phyloP scores from a whole-genome alignment of 2,888 invertebrate genomes.

The Microplitis manilae region DNA sequence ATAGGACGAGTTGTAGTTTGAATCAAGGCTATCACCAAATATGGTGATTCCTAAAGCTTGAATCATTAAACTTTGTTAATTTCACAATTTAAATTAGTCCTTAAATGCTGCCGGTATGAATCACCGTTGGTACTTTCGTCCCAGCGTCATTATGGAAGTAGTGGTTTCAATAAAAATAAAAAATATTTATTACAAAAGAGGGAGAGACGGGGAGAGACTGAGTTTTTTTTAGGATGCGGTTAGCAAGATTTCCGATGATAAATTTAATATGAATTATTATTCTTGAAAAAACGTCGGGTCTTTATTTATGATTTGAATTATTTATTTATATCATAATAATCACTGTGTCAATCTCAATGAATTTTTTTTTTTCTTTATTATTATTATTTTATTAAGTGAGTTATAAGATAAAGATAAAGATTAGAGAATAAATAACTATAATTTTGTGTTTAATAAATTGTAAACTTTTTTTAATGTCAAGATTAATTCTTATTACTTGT shows the following conservation, averaged over 20 bases:
- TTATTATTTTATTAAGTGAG: conserved; percentile 9
- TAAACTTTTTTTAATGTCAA: conserved; percentile 7
- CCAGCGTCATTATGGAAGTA: not conserved
- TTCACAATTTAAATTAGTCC: conserved; percentile 1
- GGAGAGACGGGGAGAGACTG: not conserved
- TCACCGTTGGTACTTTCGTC: not conserved
- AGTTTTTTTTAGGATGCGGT: conserved; percentile 28
- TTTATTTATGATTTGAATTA: conserved; percentile 19
- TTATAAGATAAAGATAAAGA: not conserved
- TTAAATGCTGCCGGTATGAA: not conserved
- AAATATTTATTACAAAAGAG: not conserved
- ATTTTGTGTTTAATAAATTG: conserved; percentile 22
- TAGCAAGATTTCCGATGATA: conserved; percentile 37
- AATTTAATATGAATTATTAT: conserved; percentile 1
- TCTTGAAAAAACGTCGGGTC: not conserved
- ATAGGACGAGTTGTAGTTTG: not conserved
- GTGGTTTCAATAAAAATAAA: conserved; percentile 38
- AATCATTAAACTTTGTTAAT: not conserved
- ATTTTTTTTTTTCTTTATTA: not conserved
- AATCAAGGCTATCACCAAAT: not conserved
- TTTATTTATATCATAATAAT: conserved; percentile 16
- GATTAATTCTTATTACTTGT: conserved; percentile 20
- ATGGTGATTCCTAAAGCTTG: not conserved
- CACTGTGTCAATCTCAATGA: conserved; percentile 23
- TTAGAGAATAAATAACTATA: conserved; percentile 20